Evolutionary conservation across 2,797 vertebrate species (phyloP), one percentile per base, ranked within the genome.

Genomic region (Taenioides sp.): DNA sequence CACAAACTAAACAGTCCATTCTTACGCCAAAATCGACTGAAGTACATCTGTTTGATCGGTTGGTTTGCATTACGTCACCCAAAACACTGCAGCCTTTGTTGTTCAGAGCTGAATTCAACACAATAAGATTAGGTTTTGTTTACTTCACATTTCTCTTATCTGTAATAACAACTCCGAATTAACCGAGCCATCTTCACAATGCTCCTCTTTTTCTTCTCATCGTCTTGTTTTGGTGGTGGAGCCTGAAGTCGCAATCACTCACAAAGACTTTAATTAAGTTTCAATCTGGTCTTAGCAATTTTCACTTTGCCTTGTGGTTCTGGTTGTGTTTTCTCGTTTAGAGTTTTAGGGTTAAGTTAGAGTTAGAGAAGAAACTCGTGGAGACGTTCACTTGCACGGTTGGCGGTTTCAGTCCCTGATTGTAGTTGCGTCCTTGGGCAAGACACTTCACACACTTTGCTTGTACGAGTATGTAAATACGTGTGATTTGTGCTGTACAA

Each of bases 101-200:
- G 70, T 80, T 73, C 64, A 50, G 40, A 5, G 69, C 63, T 60
- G 54, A 85, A 74, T 73, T 72, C 20, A 7, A 67, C 80, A 70
- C 73, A 80, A 69, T 77, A 65, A 71, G 77, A 85, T 83, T 80
- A 88, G 20, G 72, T 72, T 77, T 82, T 83, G 78, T 77, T 85
- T 85, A 60, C 65, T 75, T 6, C 10, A 49, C 58, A 76, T 80
- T 73, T 84, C 71, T 37, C 34, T 37, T 16, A 85, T 78, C 69
- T 65, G 43, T 62, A 72, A 80, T 75, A 69, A 73, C 70, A 54
- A 65, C 66, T 71, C 43, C 10, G 76, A 84, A 75, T 76, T 67
- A 58, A 83, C 57, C 31, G n/a, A 67, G 64, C 18, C 67, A 65
- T 10, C 4, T 70, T 60, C 76, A 75, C 66, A 58, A 43, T 3